Percentiles rank a stretch among this genome's conserved stretches.
Conservation (phyloP, 2,113 vertebrate genomes). For the Phaetusa simplex region DNA sequence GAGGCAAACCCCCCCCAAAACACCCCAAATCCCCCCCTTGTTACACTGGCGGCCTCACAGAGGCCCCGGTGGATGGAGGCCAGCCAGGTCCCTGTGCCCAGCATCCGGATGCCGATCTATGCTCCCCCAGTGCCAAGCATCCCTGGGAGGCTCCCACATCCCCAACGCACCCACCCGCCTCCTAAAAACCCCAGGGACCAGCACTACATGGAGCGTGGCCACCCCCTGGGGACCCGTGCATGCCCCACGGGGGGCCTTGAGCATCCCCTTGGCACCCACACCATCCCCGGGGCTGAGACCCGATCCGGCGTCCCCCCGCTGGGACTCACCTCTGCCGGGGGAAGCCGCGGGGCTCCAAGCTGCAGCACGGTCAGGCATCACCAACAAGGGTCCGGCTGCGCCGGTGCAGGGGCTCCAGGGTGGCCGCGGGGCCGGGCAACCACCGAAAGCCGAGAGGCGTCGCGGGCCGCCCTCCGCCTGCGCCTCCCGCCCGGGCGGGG, state of each 20-base stretch:
- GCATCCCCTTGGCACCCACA: neutral
- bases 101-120: rapidly evolving
- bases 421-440: neutral
- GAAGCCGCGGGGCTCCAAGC: rapidly evolving
- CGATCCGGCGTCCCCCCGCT: rapidly evolving
- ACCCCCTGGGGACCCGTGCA: rapidly evolving
- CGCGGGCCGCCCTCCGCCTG: neutral
- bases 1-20: neutral
- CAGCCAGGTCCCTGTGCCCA: neutral
- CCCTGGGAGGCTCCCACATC: neutral
- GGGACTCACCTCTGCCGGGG: neutral
- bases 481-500: neutral
- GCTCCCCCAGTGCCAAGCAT: neutral
- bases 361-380: neutral
- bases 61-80: rapidly evolving
- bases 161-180: rapidly evolving
- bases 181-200: neutral
- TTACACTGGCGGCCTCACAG: rapidly evolving
- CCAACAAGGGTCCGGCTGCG: neutral
- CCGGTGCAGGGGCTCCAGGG: neutral
- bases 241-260: rapidly evolving
- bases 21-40: rapidly evolving
- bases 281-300: neutral
- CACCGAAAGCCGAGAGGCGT: neutral
- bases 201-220: rapidly evolving